Evolutionary conservation across 2,888 invertebrate species (phyloP).

Genomic region (Epistrophella euchroma): DNA sequence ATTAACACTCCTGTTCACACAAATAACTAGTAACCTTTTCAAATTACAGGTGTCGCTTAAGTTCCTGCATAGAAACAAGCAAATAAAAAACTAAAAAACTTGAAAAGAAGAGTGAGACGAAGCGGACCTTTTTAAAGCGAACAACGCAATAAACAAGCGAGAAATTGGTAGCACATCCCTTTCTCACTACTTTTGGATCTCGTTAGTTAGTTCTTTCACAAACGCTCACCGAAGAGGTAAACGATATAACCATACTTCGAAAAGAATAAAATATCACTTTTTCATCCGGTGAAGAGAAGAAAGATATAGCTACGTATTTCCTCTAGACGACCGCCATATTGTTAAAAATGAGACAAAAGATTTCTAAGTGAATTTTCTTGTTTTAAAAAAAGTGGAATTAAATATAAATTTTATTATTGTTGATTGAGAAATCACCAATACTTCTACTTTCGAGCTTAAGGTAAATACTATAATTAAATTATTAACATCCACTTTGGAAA

Average conservation of each 20-base stretch:
- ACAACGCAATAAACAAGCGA: slow-evolving; percentile 72
- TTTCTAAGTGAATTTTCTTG: slow-evolving; percentile 71
- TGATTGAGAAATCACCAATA: slow-evolving; percentile 28
- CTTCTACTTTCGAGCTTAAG: slow-evolving; percentile 18
- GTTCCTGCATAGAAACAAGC: not conserved
- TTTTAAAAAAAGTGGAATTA: slow-evolving; percentile 59
- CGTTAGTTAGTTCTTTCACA: slow-evolving; percentile 75
- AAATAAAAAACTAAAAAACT: not conserved
- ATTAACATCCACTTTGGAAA: not conserved
- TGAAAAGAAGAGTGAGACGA: slow-evolving; percentile 63
- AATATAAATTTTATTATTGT: slow-evolving; percentile 55
- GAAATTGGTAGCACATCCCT: slow-evolving; percentile 76
- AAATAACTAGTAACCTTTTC: accelerated
- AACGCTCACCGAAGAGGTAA: slow-evolving; percentile 73
- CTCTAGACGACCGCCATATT: slow-evolving; percentile 77
- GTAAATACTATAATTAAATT: slow-evolving; percentile 31
- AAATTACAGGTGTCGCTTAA: not conserved
- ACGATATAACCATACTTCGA: slow-evolving; percentile 54
- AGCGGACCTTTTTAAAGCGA: slow-evolving; percentile 33
- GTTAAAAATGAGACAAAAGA: slow-evolving; percentile 78
- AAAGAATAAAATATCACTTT: slow-evolving; percentile 72
- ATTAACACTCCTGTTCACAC: not conserved
- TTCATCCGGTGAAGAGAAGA: slow-evolving; percentile 73
- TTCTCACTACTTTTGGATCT: slow-evolving; percentile 63
- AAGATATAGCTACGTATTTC: slow-evolving; percentile 75